Evolutionary conservation across 1,140 invertebrate genomes (phyloP).

Genomic region (Aphelenchoides besseyi): DNA sequence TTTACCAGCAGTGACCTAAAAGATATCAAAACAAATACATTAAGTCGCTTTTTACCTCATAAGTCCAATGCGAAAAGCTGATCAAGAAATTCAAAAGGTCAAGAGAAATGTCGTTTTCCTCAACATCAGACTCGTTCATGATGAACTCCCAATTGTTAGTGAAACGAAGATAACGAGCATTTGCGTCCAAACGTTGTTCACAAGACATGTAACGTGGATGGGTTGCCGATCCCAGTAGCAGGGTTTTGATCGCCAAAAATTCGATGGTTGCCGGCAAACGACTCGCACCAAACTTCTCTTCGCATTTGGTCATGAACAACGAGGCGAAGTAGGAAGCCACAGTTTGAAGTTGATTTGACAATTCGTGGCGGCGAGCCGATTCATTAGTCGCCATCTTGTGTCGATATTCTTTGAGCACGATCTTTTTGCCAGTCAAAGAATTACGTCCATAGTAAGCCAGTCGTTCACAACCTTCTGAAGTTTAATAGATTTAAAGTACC

Average conservation of each 20-base stretch:
- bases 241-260: conserved; percentile 10
- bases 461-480: no score
- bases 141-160: conserved; percentile 3
- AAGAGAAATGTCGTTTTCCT: neutral
- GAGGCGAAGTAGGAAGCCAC: neutral
- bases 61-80: conserved; percentile 1
- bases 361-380: neutral
- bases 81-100: neutral
- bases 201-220: conserved; percentile 9
- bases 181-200: neutral
- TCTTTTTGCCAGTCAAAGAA: neutral
- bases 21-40: conserved; percentile 8
- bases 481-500: no score
- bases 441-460: conserved; percentile 2
- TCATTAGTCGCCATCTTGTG: neutral
- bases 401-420: neutral
- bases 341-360: neutral
- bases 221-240: neutral
- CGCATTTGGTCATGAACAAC: neutral
- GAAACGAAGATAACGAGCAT: neutral
- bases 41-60: neutral
- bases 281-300: neutral
- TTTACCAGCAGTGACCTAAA: conserved; percentile 6
- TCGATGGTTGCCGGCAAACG: neutral
- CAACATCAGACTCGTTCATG: neutral